These are phyloP conservation scores for Drosophila mayaguana DNA, from an alignment of 2,888 invertebrate species.

Conservation along the genomic window DNA sequence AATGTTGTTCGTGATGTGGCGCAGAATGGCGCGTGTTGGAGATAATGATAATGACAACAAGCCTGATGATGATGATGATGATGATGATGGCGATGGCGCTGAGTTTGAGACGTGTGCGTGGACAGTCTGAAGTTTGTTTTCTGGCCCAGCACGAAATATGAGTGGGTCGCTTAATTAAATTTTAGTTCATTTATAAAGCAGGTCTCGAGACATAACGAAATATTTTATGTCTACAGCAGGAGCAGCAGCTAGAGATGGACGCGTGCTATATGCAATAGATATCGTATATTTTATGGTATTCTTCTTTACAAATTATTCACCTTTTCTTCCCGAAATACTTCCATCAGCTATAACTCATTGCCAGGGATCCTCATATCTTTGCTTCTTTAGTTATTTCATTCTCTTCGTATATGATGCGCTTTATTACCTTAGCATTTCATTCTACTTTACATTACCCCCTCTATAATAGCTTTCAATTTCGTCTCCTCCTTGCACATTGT, in stretches of 20 bases:
- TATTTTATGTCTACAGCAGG: background rate
- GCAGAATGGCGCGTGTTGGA: slow-evolving; percentile 47
- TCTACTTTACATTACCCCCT: background rate
- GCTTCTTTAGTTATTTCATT: background rate
- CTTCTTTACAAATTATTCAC: too few species aligned
- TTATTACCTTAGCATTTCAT: background rate
- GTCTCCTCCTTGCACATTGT: background rate
- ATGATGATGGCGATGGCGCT: slow-evolving; percentile 14
- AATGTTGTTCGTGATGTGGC: slow-evolving; percentile 75
- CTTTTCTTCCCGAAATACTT: too few species aligned
- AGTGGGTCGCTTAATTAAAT: slow-evolving; percentile 77
- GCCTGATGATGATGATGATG: slow-evolving; percentile 31
- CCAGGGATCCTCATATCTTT: accelerated
- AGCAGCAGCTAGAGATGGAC: background rate
- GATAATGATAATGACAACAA: slow-evolving; percentile 32
- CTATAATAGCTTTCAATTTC: background rate
- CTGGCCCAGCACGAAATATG: slow-evolving; percentile 66
- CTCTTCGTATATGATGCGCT: background rate
- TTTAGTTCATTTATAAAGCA: slow-evolving; percentile 77
- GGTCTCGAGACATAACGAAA: slow-evolving; percentile 30
- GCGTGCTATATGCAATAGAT: background rate
- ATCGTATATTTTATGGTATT: background rate
- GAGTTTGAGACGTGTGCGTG: slow-evolving; percentile 52
- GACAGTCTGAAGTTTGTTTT: slow-evolving; percentile 43
- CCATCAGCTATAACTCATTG: background rate